Evolutionary conservation across 2,888 invertebrate genomes (phyloP).

Genomic region (Melinaea menophilus): DNA sequence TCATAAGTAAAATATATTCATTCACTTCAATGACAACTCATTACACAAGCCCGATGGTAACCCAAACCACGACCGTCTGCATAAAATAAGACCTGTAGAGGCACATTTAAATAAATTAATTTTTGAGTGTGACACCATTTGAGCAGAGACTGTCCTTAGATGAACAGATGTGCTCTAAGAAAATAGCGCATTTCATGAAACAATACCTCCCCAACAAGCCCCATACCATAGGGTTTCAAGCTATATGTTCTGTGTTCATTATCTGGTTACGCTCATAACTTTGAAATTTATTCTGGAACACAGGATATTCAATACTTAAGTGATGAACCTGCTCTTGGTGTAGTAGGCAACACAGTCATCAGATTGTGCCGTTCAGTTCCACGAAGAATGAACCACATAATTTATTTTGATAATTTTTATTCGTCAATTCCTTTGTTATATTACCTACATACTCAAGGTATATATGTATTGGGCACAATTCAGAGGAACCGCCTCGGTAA

Average conservation of each 20-base stretch:
- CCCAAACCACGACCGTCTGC: constrained; percentile 29
- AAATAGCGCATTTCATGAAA: too few relatives aligned
- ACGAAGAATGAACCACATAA: constrained; percentile 3
- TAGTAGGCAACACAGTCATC: constrained; percentile 18
- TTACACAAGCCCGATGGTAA: constrained; percentile 23
- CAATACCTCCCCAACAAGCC: constrained; percentile 25
- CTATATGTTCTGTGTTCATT: constrained; percentile 26
- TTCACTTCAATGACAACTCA: neutral
- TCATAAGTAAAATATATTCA: too few relatives aligned
- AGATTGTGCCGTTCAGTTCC: too few relatives aligned
- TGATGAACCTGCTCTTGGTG: constrained; percentile 18
- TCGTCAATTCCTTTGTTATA: neutral
- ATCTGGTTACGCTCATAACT: constrained; percentile 27
- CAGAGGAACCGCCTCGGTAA: constrained; percentile 27
- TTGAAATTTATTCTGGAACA: constrained; percentile 30
- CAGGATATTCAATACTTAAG: constrained; percentile 9
- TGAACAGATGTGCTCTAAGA: too few relatives aligned
- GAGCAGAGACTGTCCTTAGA: too few relatives aligned
- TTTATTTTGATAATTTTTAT: neutral
- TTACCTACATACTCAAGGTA: constrained; percentile 21
- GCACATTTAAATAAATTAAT: constrained; percentile 23
- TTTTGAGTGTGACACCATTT: too few relatives aligned
- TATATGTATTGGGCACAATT: constrained; percentile 24
- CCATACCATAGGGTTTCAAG: constrained; percentile 31
- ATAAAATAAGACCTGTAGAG: constrained; percentile 32